Evolutionary conservation across 2,888 invertebrate species (phyloP).

Genomic region (Sabatieria punctata): DNA sequence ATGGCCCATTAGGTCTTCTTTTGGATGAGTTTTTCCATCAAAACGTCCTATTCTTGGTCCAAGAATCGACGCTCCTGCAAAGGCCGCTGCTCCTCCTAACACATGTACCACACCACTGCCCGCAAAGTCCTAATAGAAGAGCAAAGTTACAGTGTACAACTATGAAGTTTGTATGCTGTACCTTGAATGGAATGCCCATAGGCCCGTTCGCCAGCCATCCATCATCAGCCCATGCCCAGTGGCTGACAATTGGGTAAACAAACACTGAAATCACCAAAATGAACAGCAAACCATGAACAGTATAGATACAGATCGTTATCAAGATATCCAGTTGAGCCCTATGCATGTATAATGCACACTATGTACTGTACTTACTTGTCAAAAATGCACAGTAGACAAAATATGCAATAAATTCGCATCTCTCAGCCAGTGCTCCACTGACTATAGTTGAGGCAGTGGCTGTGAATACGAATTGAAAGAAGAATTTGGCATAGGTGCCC

Average conservation of each 20-base stretch:
- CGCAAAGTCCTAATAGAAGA: constrained; percentile 42
- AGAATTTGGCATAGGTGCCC: constrained; percentile 21
- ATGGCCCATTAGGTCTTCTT: constrained; percentile 31
- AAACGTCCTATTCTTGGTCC: constrained; percentile 41
- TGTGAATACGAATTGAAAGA: constrained; percentile 43
- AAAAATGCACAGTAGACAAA: constrained; percentile 39
- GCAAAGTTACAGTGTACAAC: too few relatives aligned
- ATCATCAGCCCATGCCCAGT: constrained; percentile 37
- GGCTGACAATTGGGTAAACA: constrained; percentile 37
- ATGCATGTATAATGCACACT: too few relatives aligned
- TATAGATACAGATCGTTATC: too few relatives aligned
- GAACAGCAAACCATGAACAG: too few relatives aligned
- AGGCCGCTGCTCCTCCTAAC: constrained; percentile 34
- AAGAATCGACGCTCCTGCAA: constrained; percentile 23
- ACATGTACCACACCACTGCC: constrained; percentile 41
- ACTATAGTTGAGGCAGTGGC: constrained; percentile 44
- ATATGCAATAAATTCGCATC: constrained; percentile 41
- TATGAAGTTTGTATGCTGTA: too few relatives aligned
- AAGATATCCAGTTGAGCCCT: too few relatives aligned
- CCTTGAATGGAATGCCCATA: too few relatives aligned
- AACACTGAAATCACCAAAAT: constrained; percentile 28
- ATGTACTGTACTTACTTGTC: constrained; percentile 40
- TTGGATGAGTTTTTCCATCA: constrained; percentile 8
- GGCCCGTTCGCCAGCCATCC: too few relatives aligned
- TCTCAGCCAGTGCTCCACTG: constrained; percentile 42